Percentiles rank a stretch among this genome's conserved stretches.
Evolutionary conservation across 2,113 vertebrate species (phyloP).

Genomic region (Alosa alosa): DNA sequence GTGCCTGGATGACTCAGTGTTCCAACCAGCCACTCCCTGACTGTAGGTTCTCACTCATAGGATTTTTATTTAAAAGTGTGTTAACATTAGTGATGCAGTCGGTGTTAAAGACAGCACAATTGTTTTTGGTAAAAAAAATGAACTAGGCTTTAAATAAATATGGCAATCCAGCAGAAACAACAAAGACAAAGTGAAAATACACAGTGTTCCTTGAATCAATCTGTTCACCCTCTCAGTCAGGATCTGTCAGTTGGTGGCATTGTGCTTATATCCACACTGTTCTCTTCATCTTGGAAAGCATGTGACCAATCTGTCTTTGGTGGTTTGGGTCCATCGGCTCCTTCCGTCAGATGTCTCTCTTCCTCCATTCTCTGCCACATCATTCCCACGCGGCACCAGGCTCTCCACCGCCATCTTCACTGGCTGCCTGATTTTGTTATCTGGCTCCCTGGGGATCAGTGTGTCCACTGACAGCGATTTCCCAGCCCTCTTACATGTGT

Average conservation of each 20-base stretch:
- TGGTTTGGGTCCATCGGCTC: neutral
- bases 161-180: neutral
- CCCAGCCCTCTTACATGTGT: neutral
- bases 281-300: neutral
- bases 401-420: neutral
- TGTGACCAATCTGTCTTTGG: neutral
- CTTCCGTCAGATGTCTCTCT: conserved; percentile 1
- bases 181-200: neutral
- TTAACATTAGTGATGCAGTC: neutral
- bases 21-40: neutral
- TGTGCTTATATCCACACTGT: neutral
- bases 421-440: neutral
- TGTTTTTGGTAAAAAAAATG: neutral
- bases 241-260: neutral
- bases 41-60: neutral
- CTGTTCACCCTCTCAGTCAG: neutral
- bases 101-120: neutral
- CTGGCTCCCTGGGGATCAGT: neutral
- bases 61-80: neutral
- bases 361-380: conserved; percentile 22
- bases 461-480: neutral
- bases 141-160: neutral
- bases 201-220: neutral
- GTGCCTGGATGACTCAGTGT: neutral
- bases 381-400: neutral